Conservation (phyloP, 2,797 vertebrate species). For the Hemibagrus guttatus region DNA sequence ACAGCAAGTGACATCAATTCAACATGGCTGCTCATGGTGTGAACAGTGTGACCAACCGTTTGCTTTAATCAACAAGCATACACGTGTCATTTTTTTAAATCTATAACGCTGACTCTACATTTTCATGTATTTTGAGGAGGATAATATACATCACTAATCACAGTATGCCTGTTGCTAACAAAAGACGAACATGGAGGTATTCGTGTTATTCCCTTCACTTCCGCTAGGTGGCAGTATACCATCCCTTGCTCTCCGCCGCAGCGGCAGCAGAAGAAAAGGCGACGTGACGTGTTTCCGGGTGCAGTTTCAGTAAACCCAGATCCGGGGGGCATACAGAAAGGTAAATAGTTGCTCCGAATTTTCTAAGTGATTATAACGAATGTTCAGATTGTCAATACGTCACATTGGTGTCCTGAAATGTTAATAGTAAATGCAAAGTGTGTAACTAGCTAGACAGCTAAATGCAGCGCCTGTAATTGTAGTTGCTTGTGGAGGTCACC, state of each 20-base stretch:
- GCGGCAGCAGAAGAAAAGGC: background rate
- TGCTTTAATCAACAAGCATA: too few species aligned
- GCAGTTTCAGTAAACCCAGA: slow-evolving; percentile 40
- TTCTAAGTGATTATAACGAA: background rate
- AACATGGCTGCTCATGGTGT: background rate
- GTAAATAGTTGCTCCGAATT: slow-evolving; percentile 13
- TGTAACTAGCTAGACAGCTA: background rate
- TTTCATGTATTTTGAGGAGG: background rate
- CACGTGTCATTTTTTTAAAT: too few species aligned
- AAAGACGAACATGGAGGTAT: background rate
- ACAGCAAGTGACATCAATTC: background rate
- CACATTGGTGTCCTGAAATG: too few species aligned
- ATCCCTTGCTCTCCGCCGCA: background rate
- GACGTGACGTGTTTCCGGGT: slow-evolving; percentile 30
- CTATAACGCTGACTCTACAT: background rate
- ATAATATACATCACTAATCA: background rate
- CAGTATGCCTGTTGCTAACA: background rate
- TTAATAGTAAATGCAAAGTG: background rate
- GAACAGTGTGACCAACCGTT: background rate
- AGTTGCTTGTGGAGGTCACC: slow-evolving; percentile 53
- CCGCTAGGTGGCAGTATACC: background rate
- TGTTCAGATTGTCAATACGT: background rate
- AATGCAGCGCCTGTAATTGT: slow-evolving; percentile 15
- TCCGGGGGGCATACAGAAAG: slow-evolving; percentile 33
- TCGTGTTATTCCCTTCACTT: background rate